A percentile compares a stretch with the other conserved stretches of the same genome.
phyloP scores from a whole-genome alignment of 2,113 vertebrate genomes.

The Phalacrocorax aristotelis region DNA sequence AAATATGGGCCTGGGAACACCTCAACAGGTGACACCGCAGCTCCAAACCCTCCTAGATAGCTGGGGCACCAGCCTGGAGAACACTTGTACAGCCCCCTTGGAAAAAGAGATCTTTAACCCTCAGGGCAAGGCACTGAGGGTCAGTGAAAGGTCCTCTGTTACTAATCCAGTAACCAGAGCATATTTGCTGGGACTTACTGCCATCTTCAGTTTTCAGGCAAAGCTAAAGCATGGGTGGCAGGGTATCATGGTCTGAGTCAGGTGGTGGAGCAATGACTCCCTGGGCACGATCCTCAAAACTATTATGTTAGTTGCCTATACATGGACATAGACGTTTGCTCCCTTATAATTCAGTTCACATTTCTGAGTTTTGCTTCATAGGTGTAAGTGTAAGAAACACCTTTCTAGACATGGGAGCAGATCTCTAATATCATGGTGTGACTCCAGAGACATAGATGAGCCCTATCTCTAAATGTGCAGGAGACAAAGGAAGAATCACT shows the following conservation, averaged over 20 bases:
- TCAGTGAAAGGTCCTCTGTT: not conserved
- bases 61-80: not conserved
- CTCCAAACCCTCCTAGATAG: not conserved
- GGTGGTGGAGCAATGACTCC: not conserved
- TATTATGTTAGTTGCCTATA: not conserved
- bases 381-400: not conserved
- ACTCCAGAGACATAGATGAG: not conserved
- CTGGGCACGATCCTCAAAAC: not conserved
- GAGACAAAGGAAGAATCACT: not conserved
- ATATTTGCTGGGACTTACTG: conserved; percentile 28
- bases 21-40: not conserved
- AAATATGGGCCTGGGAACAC: not conserved
- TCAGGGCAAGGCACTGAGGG: not conserved
- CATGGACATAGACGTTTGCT: fast-evolving
- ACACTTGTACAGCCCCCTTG: fast-evolving
- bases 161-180: not conserved
- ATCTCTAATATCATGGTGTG: not conserved
- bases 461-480: not conserved
- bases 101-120: not conserved
- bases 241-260: not conserved
- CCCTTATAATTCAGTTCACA: not conserved
- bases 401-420: not conserved
- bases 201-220: conserved; percentile 50
- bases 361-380: not conserved
- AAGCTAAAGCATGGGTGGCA: not conserved